Evolutionary conservation across 2,113 vertebrate genomes (phyloP).

Genomic region (Saccopteryx bilineata): DNA sequence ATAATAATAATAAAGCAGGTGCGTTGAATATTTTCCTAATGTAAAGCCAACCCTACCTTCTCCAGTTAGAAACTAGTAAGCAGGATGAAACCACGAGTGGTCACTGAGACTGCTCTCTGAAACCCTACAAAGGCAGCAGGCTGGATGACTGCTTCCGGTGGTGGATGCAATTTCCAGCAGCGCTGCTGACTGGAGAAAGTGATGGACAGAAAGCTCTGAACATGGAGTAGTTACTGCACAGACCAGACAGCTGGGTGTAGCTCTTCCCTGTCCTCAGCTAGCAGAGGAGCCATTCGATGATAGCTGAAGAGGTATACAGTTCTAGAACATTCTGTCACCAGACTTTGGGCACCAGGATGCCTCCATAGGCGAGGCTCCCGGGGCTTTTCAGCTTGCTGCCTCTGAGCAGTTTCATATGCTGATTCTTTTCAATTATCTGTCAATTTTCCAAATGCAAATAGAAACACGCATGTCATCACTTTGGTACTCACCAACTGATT

Average conservation of each 20-base stretch:
- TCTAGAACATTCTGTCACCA: constrained; percentile 70
- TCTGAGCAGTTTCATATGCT: constrained; percentile 77
- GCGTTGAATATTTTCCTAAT: neutral
- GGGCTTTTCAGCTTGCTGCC: constrained; percentile 77
- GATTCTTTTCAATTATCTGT: constrained; percentile 84
- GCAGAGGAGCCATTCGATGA: constrained; percentile 49
- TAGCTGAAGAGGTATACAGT: neutral
- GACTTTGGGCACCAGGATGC: neutral
- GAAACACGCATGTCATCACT: constrained; percentile 73
- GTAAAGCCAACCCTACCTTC: neutral
- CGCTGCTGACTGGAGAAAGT: neutral
- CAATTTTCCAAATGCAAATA: constrained; percentile 82
- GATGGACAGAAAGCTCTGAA: neutral
- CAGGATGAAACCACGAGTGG: constrained; percentile 28
- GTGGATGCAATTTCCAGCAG: neutral
- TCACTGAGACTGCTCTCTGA: constrained; percentile 31
- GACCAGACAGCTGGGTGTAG: neutral
- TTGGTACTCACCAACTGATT: constrained; percentile 71
- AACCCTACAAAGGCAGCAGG: constrained; percentile 65
- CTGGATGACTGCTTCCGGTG: constrained; percentile 70
- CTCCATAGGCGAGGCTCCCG: constrained; percentile 77
- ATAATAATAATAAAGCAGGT: neutral
- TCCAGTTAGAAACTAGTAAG: constrained; percentile 3
- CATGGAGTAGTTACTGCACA: accelerated
- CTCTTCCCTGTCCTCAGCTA: neutral